These are phyloP conservation scores for Apostichopus japonicus DNA, from an alignment of 35 echinoderm and acorn worm species.

Conservation along the genomic window DNA sequence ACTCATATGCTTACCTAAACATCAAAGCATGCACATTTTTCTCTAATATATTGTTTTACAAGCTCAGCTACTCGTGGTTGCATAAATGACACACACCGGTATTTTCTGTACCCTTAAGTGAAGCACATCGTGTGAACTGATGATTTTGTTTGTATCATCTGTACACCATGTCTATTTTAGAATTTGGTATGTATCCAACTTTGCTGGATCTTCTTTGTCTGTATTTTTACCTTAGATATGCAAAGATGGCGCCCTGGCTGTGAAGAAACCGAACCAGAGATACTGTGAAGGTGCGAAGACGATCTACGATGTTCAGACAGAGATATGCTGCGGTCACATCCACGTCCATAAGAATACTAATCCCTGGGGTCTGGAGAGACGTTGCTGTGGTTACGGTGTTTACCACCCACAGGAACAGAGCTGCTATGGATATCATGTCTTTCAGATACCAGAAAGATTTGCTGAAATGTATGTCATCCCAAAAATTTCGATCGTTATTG, in stretches of 20 bases:
- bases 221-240: neutral
- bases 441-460: slow-evolving; percentile 21
- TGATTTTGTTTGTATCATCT: too few relatives aligned
- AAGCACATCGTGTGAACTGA: too few relatives aligned
- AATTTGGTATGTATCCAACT: neutral
- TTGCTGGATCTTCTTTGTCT: too few relatives aligned
- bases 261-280: neutral
- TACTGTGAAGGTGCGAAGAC: neutral
- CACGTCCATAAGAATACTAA: neutral
- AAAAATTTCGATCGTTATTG: too few relatives aligned
- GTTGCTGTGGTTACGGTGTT: neutral
- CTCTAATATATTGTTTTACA: too few relatives aligned
- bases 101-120: too few relatives aligned
- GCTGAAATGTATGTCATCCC: neutral
- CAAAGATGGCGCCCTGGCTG: neutral
- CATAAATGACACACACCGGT: too few relatives aligned
- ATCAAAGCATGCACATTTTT: too few relatives aligned
- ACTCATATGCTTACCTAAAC: too few relatives aligned
- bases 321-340: slow-evolving; percentile 1
- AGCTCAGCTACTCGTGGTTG: too few relatives aligned
- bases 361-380: neutral
- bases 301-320: neutral
- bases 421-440: neutral
- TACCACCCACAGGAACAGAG: slow-evolving; percentile 22
- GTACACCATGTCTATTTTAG: too few relatives aligned